Evolutionary conservation across 2,888 invertebrate species (phyloP).

Genomic region (Dione juno): DNA sequence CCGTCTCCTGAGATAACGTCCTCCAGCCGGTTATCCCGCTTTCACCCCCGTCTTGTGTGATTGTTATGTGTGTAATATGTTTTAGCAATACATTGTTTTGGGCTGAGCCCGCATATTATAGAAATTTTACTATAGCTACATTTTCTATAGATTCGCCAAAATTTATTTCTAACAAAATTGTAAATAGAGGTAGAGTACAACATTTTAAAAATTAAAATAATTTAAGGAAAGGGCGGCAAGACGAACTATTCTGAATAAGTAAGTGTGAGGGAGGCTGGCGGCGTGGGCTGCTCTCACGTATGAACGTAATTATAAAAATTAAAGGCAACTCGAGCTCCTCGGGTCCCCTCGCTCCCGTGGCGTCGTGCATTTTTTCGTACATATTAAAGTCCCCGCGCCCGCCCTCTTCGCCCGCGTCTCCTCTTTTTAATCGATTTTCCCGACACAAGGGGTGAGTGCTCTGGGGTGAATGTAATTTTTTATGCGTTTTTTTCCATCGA

Average conservation of each 20-base stretch:
- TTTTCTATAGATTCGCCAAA: not conserved
- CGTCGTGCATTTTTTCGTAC: slow-evolving; percentile 84
- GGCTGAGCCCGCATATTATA: not conserved
- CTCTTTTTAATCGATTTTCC: slow-evolving; percentile 84
- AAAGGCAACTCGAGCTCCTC: slow-evolving; percentile 78
- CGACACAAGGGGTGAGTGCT: slow-evolving; percentile 84
- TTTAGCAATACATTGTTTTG: slow-evolving; percentile 63
- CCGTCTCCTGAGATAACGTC: slow-evolving; percentile 83
- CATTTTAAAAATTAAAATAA: slow-evolving; percentile 19
- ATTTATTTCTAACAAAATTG: slow-evolving; percentile 56
- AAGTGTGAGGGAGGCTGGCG: slow-evolving; percentile 51
- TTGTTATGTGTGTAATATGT: slow-evolving; percentile 76
- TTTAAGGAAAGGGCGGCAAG: slow-evolving; percentile 7
- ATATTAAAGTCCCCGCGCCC: slow-evolving; percentile 79
- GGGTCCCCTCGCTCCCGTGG: slow-evolving; percentile 76
- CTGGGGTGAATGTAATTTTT: slow-evolving; percentile 85
- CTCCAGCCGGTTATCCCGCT: slow-evolving; percentile 81
- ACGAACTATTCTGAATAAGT: slow-evolving; percentile 71
- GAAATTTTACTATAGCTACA: not conserved
- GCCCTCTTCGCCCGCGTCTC: slow-evolving; percentile 76
- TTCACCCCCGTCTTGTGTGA: slow-evolving; percentile 81
- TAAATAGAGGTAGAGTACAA: too few relatives aligned
- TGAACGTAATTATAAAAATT: slow-evolving; percentile 84
- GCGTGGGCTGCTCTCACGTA: slow-evolving; percentile 79
- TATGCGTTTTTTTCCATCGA: slow-evolving; percentile 81